Evolutionary conservation across 2,888 invertebrate genomes (phyloP).

Genomic region (Pachymerium ferrugineum): DNA sequence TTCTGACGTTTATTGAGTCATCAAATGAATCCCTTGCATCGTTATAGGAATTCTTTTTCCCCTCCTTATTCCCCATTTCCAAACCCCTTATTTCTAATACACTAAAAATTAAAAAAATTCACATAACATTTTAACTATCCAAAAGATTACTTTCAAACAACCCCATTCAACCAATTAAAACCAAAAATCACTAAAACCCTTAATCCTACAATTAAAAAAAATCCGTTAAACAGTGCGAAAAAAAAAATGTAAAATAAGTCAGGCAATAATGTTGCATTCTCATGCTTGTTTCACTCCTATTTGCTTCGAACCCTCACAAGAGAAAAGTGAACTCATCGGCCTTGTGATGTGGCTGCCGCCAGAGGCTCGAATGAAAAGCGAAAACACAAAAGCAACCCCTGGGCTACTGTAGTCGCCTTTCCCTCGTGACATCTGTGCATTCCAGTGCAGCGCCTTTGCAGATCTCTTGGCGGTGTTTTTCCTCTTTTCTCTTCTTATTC

Average conservation of each 20-base stretch:
- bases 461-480: background rate
- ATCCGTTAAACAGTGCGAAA: background rate
- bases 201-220: no score
- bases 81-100: no score
- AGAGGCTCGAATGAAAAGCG: background rate
- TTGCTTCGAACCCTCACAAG: background rate
- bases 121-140: no score
- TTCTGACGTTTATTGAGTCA: slow-evolving; percentile 2
- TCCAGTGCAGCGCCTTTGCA: background rate
- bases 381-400: background rate
- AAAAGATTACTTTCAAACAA: no score
- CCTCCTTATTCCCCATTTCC: no score
- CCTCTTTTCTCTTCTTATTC: background rate
- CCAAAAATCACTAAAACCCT: no score
- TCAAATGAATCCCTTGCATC: background rate
- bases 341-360: background rate
- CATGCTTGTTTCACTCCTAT: no score
- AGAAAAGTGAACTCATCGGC: background rate
- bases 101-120: no score
- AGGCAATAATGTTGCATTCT: background rate
- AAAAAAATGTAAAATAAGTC: background rate
- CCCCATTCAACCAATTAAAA: no score
- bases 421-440: background rate
- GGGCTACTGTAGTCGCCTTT: background rate
- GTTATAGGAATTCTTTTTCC: background rate